phyloP scores from a whole-genome alignment of 2,888 invertebrate genomes.

The Calameuta idolon region DNA sequence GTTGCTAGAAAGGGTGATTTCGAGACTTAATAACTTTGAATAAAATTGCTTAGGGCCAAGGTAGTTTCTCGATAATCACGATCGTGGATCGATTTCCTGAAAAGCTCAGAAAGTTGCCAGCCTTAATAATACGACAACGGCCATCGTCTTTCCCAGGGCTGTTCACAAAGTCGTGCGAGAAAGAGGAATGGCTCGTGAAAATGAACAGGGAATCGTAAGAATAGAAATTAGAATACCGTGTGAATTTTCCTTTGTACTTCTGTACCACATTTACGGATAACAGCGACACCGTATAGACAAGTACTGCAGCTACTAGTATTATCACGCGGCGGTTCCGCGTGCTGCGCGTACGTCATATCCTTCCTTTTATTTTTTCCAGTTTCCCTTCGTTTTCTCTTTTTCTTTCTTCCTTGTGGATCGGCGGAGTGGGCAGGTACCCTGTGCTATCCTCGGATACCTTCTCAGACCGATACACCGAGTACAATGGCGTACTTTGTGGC shows the following conservation, averaged over 20 bases:
- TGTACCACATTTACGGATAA: not conserved
- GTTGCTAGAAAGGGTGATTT: not conserved
- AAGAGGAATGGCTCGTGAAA: not conserved
- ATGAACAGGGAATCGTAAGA: not conserved
- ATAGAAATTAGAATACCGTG: not conserved
- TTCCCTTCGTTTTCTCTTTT: not conserved
- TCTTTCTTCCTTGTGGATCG: slow-evolving; percentile 24
- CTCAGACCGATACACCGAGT: slow-evolving; percentile 56
- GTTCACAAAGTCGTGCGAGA: not conserved
- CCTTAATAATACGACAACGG: not conserved
- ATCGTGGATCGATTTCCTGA: not conserved
- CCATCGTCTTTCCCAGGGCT: not conserved
- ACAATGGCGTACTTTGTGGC: slow-evolving; percentile 59
- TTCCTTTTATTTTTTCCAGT: not conserved
- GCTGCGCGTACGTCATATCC: not conserved
- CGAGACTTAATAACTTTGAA: not conserved
- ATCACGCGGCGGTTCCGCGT: not conserved
- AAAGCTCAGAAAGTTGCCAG: not conserved
- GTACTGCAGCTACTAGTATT: not conserved
- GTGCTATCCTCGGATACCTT: slow-evolving; percentile 43
- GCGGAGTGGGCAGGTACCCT: not conserved
- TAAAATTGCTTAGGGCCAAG: not conserved
- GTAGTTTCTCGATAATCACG: not conserved
- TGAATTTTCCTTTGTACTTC: not conserved
- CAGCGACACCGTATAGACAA: not conserved